Conservation (phyloP, 2,888 invertebrate species). For the Drosophila dives region DNA sequence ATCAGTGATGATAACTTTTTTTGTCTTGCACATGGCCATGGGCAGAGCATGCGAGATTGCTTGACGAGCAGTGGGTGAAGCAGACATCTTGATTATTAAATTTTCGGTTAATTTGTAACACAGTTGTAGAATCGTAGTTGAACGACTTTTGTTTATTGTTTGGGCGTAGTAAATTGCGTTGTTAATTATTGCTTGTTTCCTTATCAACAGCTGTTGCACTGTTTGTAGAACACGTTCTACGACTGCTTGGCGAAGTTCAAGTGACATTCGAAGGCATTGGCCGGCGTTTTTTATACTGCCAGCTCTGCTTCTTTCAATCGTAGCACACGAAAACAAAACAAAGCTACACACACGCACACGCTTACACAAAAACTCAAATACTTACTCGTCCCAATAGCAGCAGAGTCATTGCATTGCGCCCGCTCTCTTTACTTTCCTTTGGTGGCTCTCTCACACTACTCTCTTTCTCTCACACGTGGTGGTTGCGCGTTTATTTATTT, state of each 20-base stretch:
- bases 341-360: constrained; percentile 14
- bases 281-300: constrained; percentile 51
- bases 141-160: constrained; percentile 49
- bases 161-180: constrained; percentile 43
- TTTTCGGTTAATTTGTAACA: constrained; percentile 38
- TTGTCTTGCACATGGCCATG: constrained; percentile 90
- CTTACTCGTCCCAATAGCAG: constrained; percentile 17
- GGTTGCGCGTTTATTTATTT: constrained; percentile 9
- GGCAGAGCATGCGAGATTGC: constrained; percentile 89
- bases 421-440: constrained; percentile 13
- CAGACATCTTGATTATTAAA: constrained; percentile 88
- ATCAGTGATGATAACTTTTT: constrained; percentile 92
- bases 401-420: constrained; percentile 29
- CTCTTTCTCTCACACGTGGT: constrained; percentile 10
- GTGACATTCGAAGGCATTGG: constrained; percentile 14
- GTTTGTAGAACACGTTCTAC: constrained; percentile 14
- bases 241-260: constrained; percentile 36
- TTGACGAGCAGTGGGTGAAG: constrained; percentile 92
- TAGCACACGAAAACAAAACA: constrained; percentile 47
- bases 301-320: constrained; percentile 37
- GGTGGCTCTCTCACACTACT: not conserved
- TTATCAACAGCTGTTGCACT: constrained; percentile 25
- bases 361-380: not conserved
- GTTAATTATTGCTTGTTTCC: constrained; percentile 18
- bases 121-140: constrained; percentile 40